Evolutionary conservation across 2,797 vertebrate species (phyloP), one percentile per base, ranked within the genome.

Genomic region (Pseudochirops cupreus): DNA sequence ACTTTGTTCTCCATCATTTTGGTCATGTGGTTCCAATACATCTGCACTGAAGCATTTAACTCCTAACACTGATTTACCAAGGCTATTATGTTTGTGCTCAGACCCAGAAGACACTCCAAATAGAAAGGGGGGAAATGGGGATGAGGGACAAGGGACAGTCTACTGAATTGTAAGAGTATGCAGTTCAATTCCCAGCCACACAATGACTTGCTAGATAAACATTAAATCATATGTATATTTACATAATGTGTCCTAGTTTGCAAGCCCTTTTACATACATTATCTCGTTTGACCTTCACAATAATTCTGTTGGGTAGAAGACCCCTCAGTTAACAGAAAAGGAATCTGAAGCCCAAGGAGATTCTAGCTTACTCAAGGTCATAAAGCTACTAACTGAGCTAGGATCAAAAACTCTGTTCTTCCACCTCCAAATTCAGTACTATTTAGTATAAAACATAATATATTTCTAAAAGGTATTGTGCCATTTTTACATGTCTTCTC

Each of bases 11-110:
- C 82, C n/a, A 54, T 33, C 67, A 91, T 29, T 91, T 56, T 28
- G 55, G 59, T 67, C 94, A 87, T 9, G 87, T 62, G 92, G 39
- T 55, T 56, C 91, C 94, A 90, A 56, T 90, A 93, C 93, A 94
- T 92, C 31, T 90, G 55, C 59, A 95, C 18, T 31, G 56, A 94
- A 94, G 93, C 91, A 87, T 9, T 91, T 46, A 90, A 94, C 89
- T 95, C 87, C 67, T 55, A 91, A 11, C 55, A 93, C 39, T 59
- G 24, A 82, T 90, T 91, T 56, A 74, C 92, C 52, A 55, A 93
- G 89, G 3, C 91, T 92, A 59, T 56, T 31, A 59, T 12, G 56
- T 74, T 94, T 95, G 57, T 28, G 39, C 55, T 58, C 62, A 52
- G 14, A 91, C 74, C 21, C 50, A 16, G 1, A 62, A 55, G 87